Conservation (phyloP, 1,140 invertebrate species). For the Pissodes strobi region DNA sequence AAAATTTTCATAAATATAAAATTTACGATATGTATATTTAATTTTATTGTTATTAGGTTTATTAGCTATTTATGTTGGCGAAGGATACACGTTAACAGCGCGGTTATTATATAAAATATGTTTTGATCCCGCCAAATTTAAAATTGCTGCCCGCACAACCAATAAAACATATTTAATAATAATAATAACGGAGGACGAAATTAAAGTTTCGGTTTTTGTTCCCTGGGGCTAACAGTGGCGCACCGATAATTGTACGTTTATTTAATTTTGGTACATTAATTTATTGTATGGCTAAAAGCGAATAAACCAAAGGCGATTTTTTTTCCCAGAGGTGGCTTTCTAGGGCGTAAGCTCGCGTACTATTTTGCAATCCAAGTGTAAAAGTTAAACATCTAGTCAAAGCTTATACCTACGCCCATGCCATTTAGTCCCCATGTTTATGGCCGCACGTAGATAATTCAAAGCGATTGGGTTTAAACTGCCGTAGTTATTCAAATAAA, state of each 20-base stretch:
- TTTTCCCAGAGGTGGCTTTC: too few species aligned
- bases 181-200: too few species aligned
- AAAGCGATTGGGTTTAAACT: background rate
- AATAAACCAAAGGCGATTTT: too few species aligned
- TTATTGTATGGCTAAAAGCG: background rate
- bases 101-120: conserved; percentile 22
- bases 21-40: conserved; percentile 22
- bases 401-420: background rate
- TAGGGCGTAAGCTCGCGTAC: too few species aligned
- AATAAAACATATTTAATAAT: background rate
- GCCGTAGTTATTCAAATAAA: conserved; percentile 19
- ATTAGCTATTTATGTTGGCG: conserved; percentile 18
- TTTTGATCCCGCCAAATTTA: background rate
- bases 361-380: too few species aligned
- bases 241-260: too few species aligned
- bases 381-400: background rate
- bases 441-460: too few species aligned
- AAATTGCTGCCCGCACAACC: background rate
- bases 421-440: too few species aligned
- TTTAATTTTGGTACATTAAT: too few species aligned
- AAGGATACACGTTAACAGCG: conserved; percentile 11
- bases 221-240: background rate
- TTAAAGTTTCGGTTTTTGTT: background rate
- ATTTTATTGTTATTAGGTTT: conserved; percentile 25
- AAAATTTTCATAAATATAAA: conserved; percentile 23